Percentiles rank a stretch among this genome's conserved stretches.
Evolutionary conservation across 2,113 vertebrate genomes (phyloP).

Genomic region (Brachypteracias leptosomus): DNA sequence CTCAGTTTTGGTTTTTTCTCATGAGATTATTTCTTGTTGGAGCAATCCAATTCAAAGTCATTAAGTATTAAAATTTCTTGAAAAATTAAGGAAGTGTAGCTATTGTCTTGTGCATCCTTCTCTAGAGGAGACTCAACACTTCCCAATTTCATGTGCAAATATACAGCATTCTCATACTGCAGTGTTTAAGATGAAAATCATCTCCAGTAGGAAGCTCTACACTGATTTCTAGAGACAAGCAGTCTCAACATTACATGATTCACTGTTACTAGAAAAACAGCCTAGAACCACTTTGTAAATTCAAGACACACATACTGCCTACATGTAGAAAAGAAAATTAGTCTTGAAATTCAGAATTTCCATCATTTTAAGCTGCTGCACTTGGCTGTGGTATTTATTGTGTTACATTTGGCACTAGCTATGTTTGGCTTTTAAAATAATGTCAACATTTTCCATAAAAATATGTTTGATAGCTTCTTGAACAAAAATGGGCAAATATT

Average conservation of each 20-base stretch:
- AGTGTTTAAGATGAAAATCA: not conserved
- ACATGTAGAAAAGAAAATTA: conserved; percentile 4
- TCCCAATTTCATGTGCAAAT: not conserved
- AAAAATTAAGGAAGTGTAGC: not conserved
- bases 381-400: conserved; percentile 12
- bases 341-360: conserved; percentile 21
- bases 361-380: not conserved
- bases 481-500: not conserved
- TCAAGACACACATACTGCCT: not conserved
- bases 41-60: not conserved
- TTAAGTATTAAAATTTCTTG: not conserved
- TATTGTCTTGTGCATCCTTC: not conserved
- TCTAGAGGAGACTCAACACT: not conserved
- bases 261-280: not conserved
- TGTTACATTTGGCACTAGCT: conserved; percentile 7
- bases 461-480: not conserved
- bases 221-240: not conserved
- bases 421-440: conserved; percentile 31
- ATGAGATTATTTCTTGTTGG: not conserved
- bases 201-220: not conserved
- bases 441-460: conserved; percentile 25
- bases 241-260: not conserved
- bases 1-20: not conserved
- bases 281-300: conserved; percentile 10
- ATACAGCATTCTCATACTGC: not conserved